Base-by-base conservation (phyloP, 1,140 invertebrate species). In the Hirudo medicinalis region DNA sequence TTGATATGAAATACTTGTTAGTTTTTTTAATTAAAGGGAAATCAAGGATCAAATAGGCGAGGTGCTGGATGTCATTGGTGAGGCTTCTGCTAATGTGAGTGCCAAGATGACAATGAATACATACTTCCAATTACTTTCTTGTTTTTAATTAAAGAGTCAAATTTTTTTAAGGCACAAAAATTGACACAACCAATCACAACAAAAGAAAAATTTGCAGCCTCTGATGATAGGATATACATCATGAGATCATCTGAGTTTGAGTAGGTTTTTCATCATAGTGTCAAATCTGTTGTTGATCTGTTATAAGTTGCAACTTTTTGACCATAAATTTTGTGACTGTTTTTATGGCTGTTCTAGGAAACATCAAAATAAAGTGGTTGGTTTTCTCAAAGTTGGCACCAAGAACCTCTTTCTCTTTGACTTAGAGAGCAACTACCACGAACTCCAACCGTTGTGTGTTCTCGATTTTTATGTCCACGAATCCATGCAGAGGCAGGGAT, bases 391-490 rank as follows among this genome's bases (percentile, higher is more conserved):
- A 73, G 76, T 82, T 40, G 82, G 82, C 36, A 54, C 71, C 54
- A 82, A 82, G 76, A 78, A 77, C 67, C 73, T 83, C 40, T 83
- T 82, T 79, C 78, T 83, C 19, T 82, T 82, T 73, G 79, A 81
- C 72, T 49, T 70, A 20, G 72, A 76, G 17, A 78, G 78, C 54
- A 54, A 72, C 1, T 77, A 78, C 11, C 79, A 81, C 74, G 81
- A 83, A 74, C 71, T 80, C 73, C 76, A 77, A 22, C 80, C 82
- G 15, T 69, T 82, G 20, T 83, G 82, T 77, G 77, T 82, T n/a
- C 76, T 83, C 0, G 82, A 83, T 73, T 83, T 83, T 72, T 83
- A 82, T 73, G 80, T 83, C 6, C 80, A 81, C 72, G 81, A 83
- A 72, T 80, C 78, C 29, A 74, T 78, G 54, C 81, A 82, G 72